These are phyloP conservation scores for Okamejei kenojei DNA, from an alignment of 2,797 vertebrate genomes.

Conservation along the genomic window DNA sequence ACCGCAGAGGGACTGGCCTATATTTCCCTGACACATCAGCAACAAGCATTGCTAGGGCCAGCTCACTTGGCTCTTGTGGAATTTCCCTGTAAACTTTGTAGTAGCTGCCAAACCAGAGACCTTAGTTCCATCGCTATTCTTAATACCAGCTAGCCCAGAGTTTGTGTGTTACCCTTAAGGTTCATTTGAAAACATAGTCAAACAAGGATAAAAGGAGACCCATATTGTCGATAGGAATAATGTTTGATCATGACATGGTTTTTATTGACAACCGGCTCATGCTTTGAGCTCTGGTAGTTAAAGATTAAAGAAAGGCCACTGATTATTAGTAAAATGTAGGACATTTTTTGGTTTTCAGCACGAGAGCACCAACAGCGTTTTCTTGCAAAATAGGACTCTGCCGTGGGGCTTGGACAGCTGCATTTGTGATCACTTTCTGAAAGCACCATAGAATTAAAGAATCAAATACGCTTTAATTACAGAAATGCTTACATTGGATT, in stretches of 20 bases:
- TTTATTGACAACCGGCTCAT: neutral
- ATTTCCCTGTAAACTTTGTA: slow-evolving; percentile 60
- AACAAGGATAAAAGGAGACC: neutral
- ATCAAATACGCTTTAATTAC: neutral
- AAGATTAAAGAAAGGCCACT: slow-evolving; percentile 6
- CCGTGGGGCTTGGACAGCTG: neutral
- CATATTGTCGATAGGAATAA: neutral
- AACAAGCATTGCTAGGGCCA: slow-evolving; percentile 53
- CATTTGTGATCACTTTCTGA: neutral
- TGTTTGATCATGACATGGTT: neutral
- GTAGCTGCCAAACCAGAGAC: slow-evolving; percentile 44
- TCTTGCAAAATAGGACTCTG: neutral
- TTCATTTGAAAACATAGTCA: neutral
- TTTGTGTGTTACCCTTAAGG: neutral
- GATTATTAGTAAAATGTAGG: neutral
- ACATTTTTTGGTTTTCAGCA: neutral
- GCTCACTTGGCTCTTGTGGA: slow-evolving; percentile 66
- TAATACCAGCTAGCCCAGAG: slow-evolving; percentile 29
- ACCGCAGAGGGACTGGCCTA: neutral
- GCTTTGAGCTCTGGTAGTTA: neutral
- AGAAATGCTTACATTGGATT: neutral
- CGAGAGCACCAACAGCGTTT: neutral
- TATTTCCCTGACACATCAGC: slow-evolving; percentile 50
- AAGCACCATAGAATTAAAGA: neutral
- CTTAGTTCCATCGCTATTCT: slow-evolving; percentile 41